Conservation (phyloP, 2,113 vertebrate species). For the Eurystomus gularis region DNA sequence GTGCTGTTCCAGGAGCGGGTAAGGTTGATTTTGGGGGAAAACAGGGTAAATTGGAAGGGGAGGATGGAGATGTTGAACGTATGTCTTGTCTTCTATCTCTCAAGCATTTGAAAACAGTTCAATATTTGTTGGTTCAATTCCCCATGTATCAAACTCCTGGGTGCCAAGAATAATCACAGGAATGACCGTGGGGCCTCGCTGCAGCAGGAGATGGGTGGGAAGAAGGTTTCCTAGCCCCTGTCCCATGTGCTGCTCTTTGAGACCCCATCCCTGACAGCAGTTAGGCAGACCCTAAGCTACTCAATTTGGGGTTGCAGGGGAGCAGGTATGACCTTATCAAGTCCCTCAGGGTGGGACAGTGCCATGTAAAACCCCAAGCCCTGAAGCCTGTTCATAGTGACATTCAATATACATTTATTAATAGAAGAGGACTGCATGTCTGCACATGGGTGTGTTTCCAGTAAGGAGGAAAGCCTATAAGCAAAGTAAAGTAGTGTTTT, state of each 20-base stretch:
- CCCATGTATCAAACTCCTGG: neutral
- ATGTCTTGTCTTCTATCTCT: neutral
- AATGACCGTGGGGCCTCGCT: accelerated
- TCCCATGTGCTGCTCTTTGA: neutral
- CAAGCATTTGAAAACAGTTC: neutral
- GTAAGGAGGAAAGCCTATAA: neutral
- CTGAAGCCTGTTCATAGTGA: neutral
- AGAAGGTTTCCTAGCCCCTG: neutral
- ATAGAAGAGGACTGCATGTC: neutral
- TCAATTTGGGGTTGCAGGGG: neutral
- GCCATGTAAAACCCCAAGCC: neutral
- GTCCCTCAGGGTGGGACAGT: neutral
- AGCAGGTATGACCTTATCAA: accelerated
- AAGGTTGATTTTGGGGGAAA: neutral
- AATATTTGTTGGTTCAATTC: neutral
- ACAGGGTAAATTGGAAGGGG: neutral
- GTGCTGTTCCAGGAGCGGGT: neutral
- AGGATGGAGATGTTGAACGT: accelerated
- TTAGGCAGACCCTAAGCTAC: neutral
- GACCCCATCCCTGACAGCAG: neutral
- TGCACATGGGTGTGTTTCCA: neutral
- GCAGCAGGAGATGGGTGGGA: neutral
- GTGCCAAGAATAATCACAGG: neutral
- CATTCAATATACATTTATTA: neutral
- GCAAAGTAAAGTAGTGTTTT: neutral